Evolutionary conservation across 2,113 vertebrate genomes (phyloP), one percentile per base, ranked within the genome.

Genomic region (Prunella himalayana): DNA sequence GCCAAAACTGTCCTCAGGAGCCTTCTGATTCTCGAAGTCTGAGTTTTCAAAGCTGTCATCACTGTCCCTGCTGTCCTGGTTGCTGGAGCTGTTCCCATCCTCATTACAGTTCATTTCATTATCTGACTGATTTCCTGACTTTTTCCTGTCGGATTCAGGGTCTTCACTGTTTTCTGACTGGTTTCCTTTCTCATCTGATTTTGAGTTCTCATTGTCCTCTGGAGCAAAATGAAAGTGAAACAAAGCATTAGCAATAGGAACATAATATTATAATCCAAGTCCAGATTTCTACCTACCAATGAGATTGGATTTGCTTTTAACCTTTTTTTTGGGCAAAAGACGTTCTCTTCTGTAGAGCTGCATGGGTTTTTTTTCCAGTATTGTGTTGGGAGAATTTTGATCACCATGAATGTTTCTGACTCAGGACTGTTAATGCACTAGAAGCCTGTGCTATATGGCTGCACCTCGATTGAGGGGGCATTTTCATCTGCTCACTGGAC

Each of bases 31-130:
- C 96, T 99, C 99, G 16, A 98, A 99, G 93, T 99, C 99, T 31
- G 99, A 99, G 59, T 99, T 98, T 91, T 99, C 99, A 95, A 99
- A 98, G 94, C 99, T 99, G 98, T 99, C 99, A 47, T 99, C 99
- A 54, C 99, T 99, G 94, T 99, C 99, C 96, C 99, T 99, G 97
- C 99, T 99, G 97, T 99, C 99, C 2, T 98, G 98, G 97, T 99
- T 99, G 97, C 99, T 99, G 90, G 99, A 99, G 96, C 99, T 99
- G 97, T 99, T 99, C 42, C 98, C 99, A 57, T 99, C 99, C 42
- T 99, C 99, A 71, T 99, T 98, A 78, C 98, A 98, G 95, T 99
- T 99, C 98, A 98, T 98, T 95, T 99, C 99, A 35, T 99, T 98
- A 97, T 99, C 98, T 7, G 99, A 98, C 30, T 98, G 97, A 86